Conservation (phyloP, 1,140 invertebrate genomes). For the Amphibalanus amphitrite region DNA sequence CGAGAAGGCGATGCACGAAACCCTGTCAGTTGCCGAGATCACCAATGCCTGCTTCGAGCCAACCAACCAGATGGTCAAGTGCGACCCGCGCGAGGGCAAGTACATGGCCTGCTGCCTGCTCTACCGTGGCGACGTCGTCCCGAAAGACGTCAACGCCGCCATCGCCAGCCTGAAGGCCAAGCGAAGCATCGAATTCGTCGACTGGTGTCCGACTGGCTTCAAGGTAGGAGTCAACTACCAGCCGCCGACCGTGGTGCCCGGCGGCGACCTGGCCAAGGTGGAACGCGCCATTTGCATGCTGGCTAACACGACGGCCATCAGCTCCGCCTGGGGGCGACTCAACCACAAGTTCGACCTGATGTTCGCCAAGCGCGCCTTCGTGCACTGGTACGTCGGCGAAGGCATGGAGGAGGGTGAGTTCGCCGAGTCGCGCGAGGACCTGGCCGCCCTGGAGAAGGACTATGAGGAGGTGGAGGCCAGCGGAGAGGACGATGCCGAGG, state of each 20-base stretch:
- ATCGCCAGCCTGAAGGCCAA: conserved; percentile 69
- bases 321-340: conserved; percentile 54
- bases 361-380: conserved; percentile 47
- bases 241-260: conserved; percentile 38
- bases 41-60: conserved; percentile 67
- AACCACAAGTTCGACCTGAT: conserved; percentile 68
- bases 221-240: conserved; percentile 58
- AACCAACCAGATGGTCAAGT: conserved; percentile 68
- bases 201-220: conserved; percentile 57
- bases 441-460: conserved; percentile 44
- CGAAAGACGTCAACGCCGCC: conserved; percentile 73
- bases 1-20: conserved; percentile 52
- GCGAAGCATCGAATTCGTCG: conserved; percentile 56
- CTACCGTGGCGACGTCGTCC: conserved; percentile 52
- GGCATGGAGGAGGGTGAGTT: conserved; percentile 64
- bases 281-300: conserved; percentile 50
- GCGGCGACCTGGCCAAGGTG: conserved; percentile 41
- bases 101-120: conserved; percentile 74
- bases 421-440: conserved; percentile 48
- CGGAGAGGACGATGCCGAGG: conserved; percentile 5
- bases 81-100: conserved; percentile 42
- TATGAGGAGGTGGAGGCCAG: conserved; percentile 40
- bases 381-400: conserved; percentile 51
- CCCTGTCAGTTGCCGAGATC: conserved; percentile 58
- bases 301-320: conserved; percentile 65